A percentile compares a stretch with the other conserved stretches of the same genome.
Evolutionary conservation across 92 coral and sea anemone species (phyloP).

Genomic region (Zoanthus sociatus): DNA sequence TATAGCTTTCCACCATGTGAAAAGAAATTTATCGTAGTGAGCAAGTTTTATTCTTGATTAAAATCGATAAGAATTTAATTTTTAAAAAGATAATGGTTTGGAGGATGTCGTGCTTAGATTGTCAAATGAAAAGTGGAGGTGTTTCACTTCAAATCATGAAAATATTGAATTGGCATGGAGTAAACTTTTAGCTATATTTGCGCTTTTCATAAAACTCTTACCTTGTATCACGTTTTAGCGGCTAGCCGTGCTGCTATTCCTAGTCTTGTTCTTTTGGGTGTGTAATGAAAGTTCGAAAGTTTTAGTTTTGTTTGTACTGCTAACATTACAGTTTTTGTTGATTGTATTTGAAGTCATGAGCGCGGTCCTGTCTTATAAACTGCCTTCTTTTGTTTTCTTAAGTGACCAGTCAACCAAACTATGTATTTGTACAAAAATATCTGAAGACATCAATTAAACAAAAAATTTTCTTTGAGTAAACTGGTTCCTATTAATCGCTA

Average conservation of each 20-base stretch:
- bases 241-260: not conserved
- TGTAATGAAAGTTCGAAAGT: not conserved
- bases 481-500: slow-evolving; percentile 7
- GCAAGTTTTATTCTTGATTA: not conserved
- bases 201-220: not conserved
- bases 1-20: not conserved
- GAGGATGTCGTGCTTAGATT: not conserved
- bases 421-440: slow-evolving; percentile 30
- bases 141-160: not conserved
- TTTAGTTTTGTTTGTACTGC: not conserved
- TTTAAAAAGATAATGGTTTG: not conserved
- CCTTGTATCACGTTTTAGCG: not conserved
- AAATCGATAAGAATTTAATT: not conserved
- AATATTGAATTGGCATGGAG: not conserved
- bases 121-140: not conserved
- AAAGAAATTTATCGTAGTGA: not conserved
- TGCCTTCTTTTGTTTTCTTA: slow-evolving; percentile 10
- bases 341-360: not conserved
- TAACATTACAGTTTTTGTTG: not conserved
- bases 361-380: not conserved
- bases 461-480: slow-evolving; percentile 6
- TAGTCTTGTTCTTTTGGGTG: not conserved
- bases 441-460: slow-evolving; percentile 22
- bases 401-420: slow-evolving; percentile 29
- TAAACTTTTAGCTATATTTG: not conserved